phyloP scores from a whole-genome alignment of 2,113 vertebrate genomes.

The Dryoscopus gambensis region DNA sequence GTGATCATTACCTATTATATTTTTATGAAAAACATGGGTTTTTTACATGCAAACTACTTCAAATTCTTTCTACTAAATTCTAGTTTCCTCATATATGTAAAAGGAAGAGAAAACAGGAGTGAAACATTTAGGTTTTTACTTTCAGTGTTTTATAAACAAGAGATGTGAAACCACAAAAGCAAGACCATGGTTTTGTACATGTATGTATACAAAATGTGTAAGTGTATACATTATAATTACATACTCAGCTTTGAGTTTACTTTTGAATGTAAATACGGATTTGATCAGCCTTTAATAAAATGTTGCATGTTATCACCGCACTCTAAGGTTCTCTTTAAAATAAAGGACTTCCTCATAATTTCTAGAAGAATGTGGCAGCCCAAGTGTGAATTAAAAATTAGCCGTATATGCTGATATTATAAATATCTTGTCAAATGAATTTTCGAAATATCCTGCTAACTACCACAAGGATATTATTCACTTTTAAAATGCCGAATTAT shows the following conservation, averaged over 20 bases:
- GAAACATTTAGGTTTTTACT: background rate
- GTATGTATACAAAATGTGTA: background rate
- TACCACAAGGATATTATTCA: background rate
- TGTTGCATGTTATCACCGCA: too few species aligned
- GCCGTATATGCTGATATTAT: background rate
- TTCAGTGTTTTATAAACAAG: background rate
- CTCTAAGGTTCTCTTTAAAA: background rate
- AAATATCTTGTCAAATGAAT: background rate
- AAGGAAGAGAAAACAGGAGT: background rate
- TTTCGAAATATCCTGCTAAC: background rate
- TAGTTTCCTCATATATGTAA: background rate
- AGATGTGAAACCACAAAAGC: background rate
- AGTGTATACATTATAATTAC: background rate
- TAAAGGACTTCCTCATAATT: background rate
- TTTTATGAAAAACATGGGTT: background rate
- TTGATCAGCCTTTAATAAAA: background rate
- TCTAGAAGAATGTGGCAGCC: background rate
- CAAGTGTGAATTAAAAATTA: background rate
- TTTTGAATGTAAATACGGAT: background rate
- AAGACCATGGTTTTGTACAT: background rate
- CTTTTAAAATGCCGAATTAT: background rate
- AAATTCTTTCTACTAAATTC: background rate
- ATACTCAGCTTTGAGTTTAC: background rate
- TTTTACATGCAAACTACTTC: background rate
- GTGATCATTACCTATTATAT: background rate